Percentiles rank a stretch among this genome's conserved stretches.
Evolutionary conservation across 2,888 invertebrate species (phyloP).

Genomic region (Gonocerus acuteangulatus): DNA sequence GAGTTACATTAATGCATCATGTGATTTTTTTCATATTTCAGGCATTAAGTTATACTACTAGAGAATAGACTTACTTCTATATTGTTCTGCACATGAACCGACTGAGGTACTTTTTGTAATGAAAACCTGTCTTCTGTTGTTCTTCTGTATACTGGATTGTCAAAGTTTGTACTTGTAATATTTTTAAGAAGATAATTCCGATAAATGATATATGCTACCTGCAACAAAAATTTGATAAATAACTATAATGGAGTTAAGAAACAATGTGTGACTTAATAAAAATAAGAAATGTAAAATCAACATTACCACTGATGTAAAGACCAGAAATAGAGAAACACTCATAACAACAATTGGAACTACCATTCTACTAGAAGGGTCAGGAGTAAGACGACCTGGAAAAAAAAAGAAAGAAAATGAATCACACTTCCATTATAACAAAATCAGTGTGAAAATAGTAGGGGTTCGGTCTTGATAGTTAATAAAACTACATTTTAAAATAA

Average conservation of each 20-base stretch:
- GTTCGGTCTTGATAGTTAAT: too few relatives aligned
- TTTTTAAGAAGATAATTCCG: constrained; percentile 78
- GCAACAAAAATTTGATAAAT: constrained; percentile 40
- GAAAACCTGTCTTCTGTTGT: constrained; percentile 90
- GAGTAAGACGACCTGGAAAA: neutral
- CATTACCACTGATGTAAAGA: constrained; percentile 5
- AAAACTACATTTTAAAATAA: too few relatives aligned
- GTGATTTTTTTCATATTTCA: too few relatives aligned
- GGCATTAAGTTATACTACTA: too few relatives aligned
- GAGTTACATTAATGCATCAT: too few relatives aligned
- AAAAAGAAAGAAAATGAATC: neutral
- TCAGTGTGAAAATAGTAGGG: too few relatives aligned
- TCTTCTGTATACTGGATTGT: constrained; percentile 96
- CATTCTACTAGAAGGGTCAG: neutral
- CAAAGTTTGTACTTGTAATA: constrained; percentile 94
- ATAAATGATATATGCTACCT: constrained; percentile 72
- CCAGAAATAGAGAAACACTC: constrained; percentile 4
- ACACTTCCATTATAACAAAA: neutral
- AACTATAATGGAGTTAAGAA: neutral
- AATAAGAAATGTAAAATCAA: neutral
- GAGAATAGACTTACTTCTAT: too few relatives aligned
- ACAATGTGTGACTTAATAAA: neutral
- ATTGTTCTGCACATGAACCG: too few relatives aligned
- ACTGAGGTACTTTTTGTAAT: too few relatives aligned
- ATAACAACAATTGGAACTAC: neutral